These are phyloP conservation scores for Colletes collaris DNA, from an alignment of 2,888 invertebrate genomes.

Conservation along the genomic window DNA sequence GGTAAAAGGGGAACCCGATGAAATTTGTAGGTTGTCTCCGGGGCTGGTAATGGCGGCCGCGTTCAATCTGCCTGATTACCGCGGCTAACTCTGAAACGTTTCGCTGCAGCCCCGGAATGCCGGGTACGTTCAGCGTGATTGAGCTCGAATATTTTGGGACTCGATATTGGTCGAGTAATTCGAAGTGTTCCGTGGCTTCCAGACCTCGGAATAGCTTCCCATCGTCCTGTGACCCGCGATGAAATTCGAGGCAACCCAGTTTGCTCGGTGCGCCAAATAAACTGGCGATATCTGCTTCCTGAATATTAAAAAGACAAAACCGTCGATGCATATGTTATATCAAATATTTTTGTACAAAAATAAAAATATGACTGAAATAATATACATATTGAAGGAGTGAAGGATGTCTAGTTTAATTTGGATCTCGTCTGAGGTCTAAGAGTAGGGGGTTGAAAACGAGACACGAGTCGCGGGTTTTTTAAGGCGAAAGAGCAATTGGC, in stretches of 20 bases:
- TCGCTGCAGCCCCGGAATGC: background rate
- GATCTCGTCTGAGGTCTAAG: too few species aligned
- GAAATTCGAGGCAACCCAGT: background rate
- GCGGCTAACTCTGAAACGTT: constrained; percentile 5
- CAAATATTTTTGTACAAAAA: too few species aligned
- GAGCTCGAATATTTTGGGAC: background rate
- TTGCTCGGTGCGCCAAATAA: background rate
- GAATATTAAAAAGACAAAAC: too few species aligned
- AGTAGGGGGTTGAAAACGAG: too few species aligned
- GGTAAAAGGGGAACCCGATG: constrained; percentile 28
- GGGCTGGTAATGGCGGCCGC: background rate
- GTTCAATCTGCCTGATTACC: constrained; percentile 28
- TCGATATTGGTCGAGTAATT: constrained; percentile 14
- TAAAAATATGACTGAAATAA: too few species aligned
- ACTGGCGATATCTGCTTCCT: background rate
- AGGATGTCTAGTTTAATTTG: too few species aligned
- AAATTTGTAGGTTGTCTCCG: constrained; percentile 39
- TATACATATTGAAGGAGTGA: too few species aligned
- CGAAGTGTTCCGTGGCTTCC: background rate
- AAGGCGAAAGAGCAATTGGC: too few species aligned
- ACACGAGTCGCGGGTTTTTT: too few species aligned
- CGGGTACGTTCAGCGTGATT: background rate
- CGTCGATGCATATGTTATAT: too few species aligned
- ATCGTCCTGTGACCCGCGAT: background rate
- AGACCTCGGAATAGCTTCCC: background rate